Evolutionary conservation across 2,888 invertebrate species (phyloP).

Genomic region (Tachina lurida): DNA sequence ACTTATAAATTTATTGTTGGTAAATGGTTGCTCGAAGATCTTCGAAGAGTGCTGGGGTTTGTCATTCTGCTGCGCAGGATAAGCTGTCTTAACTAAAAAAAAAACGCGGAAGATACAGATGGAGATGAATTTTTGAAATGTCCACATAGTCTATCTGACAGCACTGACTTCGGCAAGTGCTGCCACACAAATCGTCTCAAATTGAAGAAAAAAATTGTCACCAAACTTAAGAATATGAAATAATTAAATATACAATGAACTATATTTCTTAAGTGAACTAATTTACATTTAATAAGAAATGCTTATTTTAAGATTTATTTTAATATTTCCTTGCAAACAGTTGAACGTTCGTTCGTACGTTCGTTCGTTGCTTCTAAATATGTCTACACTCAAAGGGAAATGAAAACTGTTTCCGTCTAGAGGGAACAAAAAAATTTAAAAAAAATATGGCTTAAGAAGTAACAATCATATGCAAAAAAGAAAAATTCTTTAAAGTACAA

Average conservation of each 20-base stretch:
- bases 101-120: too few relatives aligned
- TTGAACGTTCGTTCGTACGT: conserved; percentile 56
- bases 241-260: neutral
- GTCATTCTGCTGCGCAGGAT: too few relatives aligned
- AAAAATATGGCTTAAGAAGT: conserved; percentile 72
- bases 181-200: too few relatives aligned
- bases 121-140: too few relatives aligned
- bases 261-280: neutral
- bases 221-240: neutral
- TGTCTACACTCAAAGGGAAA: conserved; percentile 76
- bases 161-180: too few relatives aligned
- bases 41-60: too few relatives aligned
- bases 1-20: too few relatives aligned
- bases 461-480: conserved; percentile 74
- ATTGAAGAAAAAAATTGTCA: neutral
- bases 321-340: conserved; percentile 49
- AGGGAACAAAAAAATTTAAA: neutral
- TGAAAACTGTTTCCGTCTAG: conserved; percentile 79
- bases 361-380: conserved; percentile 39
- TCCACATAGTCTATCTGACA: too few relatives aligned
- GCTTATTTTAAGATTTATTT: conserved; percentile 63
- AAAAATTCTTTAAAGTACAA: conserved; percentile 64
- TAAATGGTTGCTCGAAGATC: too few relatives aligned
- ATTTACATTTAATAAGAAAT: conserved; percentile 51
- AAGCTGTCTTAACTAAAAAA: too few relatives aligned